Conservation (phyloP, 2,113 vertebrate genomes). For the Hucho hucho region DNA sequence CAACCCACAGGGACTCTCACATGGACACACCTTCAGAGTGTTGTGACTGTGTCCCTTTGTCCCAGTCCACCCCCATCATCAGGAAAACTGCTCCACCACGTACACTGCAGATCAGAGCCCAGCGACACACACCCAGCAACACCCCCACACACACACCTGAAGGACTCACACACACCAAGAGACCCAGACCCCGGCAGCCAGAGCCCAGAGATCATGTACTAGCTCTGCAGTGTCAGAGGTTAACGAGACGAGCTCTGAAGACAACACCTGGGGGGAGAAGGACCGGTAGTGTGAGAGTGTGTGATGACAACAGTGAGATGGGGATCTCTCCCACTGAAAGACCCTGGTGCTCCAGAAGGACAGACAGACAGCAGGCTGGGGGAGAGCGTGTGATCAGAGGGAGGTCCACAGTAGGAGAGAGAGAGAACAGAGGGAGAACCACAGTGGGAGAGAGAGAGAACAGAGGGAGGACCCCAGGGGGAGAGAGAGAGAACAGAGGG, state of each 20-base stretch:
- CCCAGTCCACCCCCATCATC: conserved; percentile 62
- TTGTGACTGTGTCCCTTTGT: conserved; percentile 37
- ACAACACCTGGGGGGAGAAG: neutral
- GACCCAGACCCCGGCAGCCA: conserved; percentile 7
- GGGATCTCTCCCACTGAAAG: conserved; percentile 32
- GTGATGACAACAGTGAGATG: conserved; percentile 10
- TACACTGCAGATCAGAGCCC: neutral
- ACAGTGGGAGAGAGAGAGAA: neutral
- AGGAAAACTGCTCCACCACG: neutral
- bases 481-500: neutral
- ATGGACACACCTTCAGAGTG: neutral
- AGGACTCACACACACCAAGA: conserved; percentile 16
- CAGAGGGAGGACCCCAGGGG: conserved; percentile 14
- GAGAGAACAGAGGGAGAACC: no score
- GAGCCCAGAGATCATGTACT: neutral
- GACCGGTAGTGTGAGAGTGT: neutral
- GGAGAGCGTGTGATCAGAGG: no score
- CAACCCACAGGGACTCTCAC: neutral
- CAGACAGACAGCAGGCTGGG: no score
- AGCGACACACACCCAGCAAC: conserved; percentile 20
- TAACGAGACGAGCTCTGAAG: neutral
- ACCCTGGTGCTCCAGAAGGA: neutral
- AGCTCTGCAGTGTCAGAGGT: neutral
- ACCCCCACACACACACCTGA: conserved; percentile 12
- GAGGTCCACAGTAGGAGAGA: no score